Percentiles rank a stretch among this genome's conserved stretches.
phyloP scores from a whole-genome alignment of 1,140 invertebrate species.

The honey bee (Apis mellifera) region Amel_HAv3.1 CM009932.2:15289001-15289500 shows the following conservation, averaged over 20 bases:
- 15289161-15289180: conserved; percentile 17
- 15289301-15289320: not conserved
- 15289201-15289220: not conserved
- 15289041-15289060: conserved; percentile 24
- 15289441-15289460: too few species aligned
- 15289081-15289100: not conserved
- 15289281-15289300: conserved; percentile 15
- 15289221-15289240: not conserved
- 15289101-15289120: conserved; percentile 8
- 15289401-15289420: too few species aligned
- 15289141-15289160: not conserved
- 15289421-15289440: too few species aligned
- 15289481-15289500: not conserved
- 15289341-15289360: not conserved
- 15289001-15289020: conserved; percentile 23
- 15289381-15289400: too few species aligned
- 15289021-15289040: conserved; percentile 28
- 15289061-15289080: conserved; percentile 13
- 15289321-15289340: too few species aligned
- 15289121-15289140: conserved; percentile 29
- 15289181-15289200: not conserved
- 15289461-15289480: too few species aligned
- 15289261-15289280: not conserved
- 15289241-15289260: conserved; percentile 23
- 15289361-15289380: too few species aligned